A percentile compares a stretch with the other conserved stretches of the same genome.
Evolutionary conservation across 2,888 invertebrate species (phyloP).

Genomic region (Caenorhabditis angaria): DNA sequence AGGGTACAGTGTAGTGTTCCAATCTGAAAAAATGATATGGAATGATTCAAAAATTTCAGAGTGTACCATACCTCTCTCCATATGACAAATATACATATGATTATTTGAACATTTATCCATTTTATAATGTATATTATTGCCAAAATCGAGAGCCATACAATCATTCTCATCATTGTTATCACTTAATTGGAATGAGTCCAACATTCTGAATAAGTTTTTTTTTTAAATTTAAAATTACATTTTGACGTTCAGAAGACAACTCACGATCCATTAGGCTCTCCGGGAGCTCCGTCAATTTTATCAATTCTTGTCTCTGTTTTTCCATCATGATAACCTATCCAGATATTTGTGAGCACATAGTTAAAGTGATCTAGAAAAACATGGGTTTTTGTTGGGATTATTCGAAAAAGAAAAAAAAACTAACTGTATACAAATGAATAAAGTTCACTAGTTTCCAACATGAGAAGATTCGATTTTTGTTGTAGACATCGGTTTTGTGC

Average conservation of each 20-base stretch:
- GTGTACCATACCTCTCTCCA: constrained; percentile 17
- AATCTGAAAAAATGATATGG: constrained; percentile 13
- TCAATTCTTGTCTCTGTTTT: constrained; percentile 35
- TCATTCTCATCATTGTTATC: constrained; percentile 42
- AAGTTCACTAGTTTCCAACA: neutral
- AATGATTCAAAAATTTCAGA: constrained; percentile 2
- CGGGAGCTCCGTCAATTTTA: constrained; percentile 4
- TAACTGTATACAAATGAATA: neutral
- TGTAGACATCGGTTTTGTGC: constrained; percentile 21
- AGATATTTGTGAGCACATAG: constrained; percentile 15
- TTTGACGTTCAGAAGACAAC: no score
- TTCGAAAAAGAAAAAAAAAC: neutral
- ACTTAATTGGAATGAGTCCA: neutral
- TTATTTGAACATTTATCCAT: constrained; percentile 20
- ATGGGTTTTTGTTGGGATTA: no score
- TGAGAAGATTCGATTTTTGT: neutral
- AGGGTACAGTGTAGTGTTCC: constrained; percentile 6
- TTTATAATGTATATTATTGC: constrained; percentile 10
- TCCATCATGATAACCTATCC: constrained; percentile 51
- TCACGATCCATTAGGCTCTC: neutral
- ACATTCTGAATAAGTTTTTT: constrained; percentile 17
- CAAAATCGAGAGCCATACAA: constrained; percentile 28
- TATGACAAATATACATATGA: constrained; percentile 30
- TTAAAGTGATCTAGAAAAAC: constrained; percentile 4
- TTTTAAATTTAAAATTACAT: neutral